Evolutionary conservation across 2,113 vertebrate genomes (phyloP).

Genomic region (Dipodomys spectabilis): DNA sequence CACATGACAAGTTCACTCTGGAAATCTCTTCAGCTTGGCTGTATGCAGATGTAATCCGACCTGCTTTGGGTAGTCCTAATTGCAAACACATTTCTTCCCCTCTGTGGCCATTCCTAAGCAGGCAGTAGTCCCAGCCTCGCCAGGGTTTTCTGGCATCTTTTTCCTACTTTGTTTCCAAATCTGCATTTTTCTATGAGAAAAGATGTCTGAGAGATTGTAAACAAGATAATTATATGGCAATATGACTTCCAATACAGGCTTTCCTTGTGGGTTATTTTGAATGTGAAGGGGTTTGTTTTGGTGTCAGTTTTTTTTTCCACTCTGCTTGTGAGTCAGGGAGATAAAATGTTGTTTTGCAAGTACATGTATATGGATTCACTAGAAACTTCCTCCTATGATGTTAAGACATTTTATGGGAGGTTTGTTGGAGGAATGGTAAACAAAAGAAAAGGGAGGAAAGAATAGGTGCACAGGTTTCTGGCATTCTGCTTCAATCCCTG

Average conservation of each 20-base stretch:
- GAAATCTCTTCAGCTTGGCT: constrained; percentile 82
- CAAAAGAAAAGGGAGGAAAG: constrained; percentile 37
- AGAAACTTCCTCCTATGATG: constrained; percentile 56
- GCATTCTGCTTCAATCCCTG: neutral
- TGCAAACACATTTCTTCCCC: constrained; percentile 88
- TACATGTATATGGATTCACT: constrained; percentile 47
- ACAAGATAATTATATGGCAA: constrained; percentile 85
- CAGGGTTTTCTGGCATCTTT: constrained; percentile 87
- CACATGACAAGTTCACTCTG: constrained; percentile 79
- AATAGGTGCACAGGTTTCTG: neutral
- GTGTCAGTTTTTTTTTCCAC: constrained; percentile 2
- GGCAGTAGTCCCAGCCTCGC: constrained; percentile 78
- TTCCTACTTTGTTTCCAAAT: constrained; percentile 85
- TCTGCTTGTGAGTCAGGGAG: constrained; percentile 70
- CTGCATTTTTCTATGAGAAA: constrained; percentile 87
- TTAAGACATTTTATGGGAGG: constrained; percentile 64
- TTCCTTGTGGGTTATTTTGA: constrained; percentile 75
- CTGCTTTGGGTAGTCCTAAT: constrained; percentile 84
- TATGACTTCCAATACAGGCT: constrained; percentile 78
- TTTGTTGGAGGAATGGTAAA: constrained; percentile 48
- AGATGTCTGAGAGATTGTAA: constrained; percentile 84
- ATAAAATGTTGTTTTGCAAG: constrained; percentile 76
- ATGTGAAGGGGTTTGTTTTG: constrained; percentile 70
- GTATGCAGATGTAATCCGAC: constrained; percentile 83
- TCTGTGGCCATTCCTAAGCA: constrained; percentile 82